Conservation (phyloP, 2,888 invertebrate species). For the Erebia ligea region DNA sequence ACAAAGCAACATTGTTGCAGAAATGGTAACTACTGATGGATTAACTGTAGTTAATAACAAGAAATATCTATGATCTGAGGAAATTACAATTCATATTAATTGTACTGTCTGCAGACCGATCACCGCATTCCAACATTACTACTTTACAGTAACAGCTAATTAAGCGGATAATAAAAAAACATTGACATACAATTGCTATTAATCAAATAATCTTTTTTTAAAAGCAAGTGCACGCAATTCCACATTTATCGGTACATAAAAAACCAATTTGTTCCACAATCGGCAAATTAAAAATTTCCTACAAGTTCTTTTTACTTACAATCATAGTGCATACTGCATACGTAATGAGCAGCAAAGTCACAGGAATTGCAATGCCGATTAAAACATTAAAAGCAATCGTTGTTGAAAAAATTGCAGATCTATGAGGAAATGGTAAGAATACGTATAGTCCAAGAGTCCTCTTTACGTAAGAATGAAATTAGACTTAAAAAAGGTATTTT, state of each 20-base stretch:
- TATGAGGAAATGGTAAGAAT: constrained; percentile 75
- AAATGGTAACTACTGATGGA: neutral
- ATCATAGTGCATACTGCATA: constrained; percentile 47
- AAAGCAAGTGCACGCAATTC: constrained; percentile 49
- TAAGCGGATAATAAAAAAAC: constrained; percentile 22
- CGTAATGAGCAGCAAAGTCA: constrained; percentile 57
- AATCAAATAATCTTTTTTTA: constrained; percentile 21
- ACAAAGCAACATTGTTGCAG: constrained; percentile 13
- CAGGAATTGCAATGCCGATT: constrained; percentile 68
- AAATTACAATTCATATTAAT: constrained; percentile 7
- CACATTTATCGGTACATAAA: constrained; percentile 64
- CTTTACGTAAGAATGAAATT: neutral
- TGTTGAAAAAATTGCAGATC: constrained; percentile 75
- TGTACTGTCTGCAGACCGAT: constrained; percentile 26
- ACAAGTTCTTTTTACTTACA: constrained; percentile 54
- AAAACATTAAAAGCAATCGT: constrained; percentile 73
- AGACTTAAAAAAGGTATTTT: too few relatives aligned
- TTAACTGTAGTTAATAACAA: constrained; percentile 14
- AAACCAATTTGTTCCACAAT: constrained; percentile 57
- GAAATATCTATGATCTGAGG: neutral
- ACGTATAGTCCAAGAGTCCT: constrained; percentile 52
- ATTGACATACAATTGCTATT: constrained; percentile 47
- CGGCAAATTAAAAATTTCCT: constrained; percentile 60
- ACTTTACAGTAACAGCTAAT: constrained; percentile 11
- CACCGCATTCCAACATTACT: constrained; percentile 17